Evolutionary conservation across 2,113 vertebrate genomes (phyloP), one percentile per base, ranked within the genome.

Genomic region (Muntiacus muntjak): DNA sequence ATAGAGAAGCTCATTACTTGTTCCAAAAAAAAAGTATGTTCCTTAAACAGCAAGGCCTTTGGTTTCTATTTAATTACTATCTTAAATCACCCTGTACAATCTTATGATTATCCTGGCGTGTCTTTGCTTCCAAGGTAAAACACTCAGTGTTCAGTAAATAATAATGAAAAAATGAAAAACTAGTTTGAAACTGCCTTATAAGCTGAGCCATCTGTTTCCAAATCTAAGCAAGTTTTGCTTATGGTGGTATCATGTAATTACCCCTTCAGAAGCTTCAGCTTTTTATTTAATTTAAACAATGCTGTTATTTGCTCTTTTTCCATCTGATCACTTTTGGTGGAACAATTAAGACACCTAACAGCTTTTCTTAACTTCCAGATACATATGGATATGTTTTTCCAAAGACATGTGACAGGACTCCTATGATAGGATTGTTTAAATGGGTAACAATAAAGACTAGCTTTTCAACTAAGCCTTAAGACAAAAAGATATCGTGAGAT

Each of bases 241-340:
- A 58, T 60, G 60, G 62, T 26, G 3, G 52, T 74, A 43, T 60
- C 74, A 50, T 36, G 19, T 7, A n/a, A 97, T 87, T 50, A 6
- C 64, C 79, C 92, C 91, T 94, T 62, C 78, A 92, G 57, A 98
- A 96, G 40, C 67, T 57, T 82, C 76, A 83, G 57, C 57, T 87
- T 84, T 71, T 43, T 54, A 50, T 58, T 95, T 87, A 79, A 92
- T 62, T 64, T 95, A 62, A 86, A 91, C 40, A 67, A 76, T 45
- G 16, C 55, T 67, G 7, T 62, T 62, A 85, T 28, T 67, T 47
- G 62, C 16, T 45, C 23, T 11, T 21, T 91, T 96, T 54, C 81
- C 54, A 30, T 64, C 78, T 79, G 74, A 76, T 78, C 62, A 60
- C 33, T 62, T 95, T 71, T 10, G 45, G 7, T 76, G 28, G 54